phyloP scores from a whole-genome alignment of 2,888 invertebrate species.

The Alitta virens region DNA sequence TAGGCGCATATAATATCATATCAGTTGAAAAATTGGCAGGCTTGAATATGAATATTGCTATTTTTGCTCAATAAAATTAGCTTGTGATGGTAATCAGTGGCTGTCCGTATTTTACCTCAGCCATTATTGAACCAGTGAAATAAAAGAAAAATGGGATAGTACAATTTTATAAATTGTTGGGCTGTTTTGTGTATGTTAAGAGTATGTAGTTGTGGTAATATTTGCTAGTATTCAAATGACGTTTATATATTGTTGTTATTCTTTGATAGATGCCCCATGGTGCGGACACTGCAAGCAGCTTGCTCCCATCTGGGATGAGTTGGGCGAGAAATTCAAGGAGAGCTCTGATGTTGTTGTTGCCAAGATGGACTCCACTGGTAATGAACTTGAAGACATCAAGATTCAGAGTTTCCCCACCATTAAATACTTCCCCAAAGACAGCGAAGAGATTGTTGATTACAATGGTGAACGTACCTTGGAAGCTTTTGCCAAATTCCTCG shows the following conservation, averaged over 20 bases:
- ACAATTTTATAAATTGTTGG: not conserved
- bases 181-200: not conserved
- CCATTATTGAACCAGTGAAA: too few species aligned
- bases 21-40: too few species aligned
- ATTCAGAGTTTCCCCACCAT: slow-evolving; percentile 74
- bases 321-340: slow-evolving; percentile 89
- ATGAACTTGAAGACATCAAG: slow-evolving; percentile 95
- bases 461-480: slow-evolving; percentile 93
- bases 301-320: slow-evolving; percentile 91
- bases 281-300: slow-evolving; percentile 96
- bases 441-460: slow-evolving; percentile 88
- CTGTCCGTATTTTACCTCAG: too few species aligned
- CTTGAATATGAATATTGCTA: too few species aligned
- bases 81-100: too few species aligned
- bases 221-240: too few species aligned
- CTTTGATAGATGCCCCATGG: slow-evolving; percentile 89
- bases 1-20: too few species aligned
- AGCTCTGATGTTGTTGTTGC: slow-evolving; percentile 80
- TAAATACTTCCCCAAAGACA: slow-evolving; percentile 82
- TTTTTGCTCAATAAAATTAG: too few species aligned
- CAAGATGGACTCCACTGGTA: slow-evolving; percentile 98
- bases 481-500: slow-evolving; percentile 89
- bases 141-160: not conserved
- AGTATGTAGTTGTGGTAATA: not conserved
- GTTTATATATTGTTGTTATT: too few species aligned